Evolutionary conservation across 2,888 invertebrate genomes (phyloP), one percentile per base, ranked within the genome.

Genomic region (Poecilus cupreus): DNA sequence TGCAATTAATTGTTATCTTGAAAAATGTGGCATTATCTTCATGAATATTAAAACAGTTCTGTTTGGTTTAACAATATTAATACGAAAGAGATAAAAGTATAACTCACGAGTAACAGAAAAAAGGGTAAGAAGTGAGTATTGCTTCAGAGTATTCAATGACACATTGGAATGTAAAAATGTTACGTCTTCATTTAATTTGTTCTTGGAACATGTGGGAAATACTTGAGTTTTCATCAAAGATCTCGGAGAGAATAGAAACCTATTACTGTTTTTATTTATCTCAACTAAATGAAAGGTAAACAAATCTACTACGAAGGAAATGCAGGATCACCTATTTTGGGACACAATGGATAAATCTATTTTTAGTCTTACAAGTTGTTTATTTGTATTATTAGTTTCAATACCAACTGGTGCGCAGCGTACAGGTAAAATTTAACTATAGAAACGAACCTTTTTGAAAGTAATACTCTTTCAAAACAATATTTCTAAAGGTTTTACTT

Each of bases 121-220:
- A 54, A 54, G 2, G 3, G 26, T 24, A 13, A 60, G 13, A 26
- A 60, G 18, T 51, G 18, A 11, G 8, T 22, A 60, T 60, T 68
- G 11, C 18, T 68, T 68, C 64, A 20, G 10, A 68, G 64, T 68
- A 68, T 60, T 54, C 11, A 18, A 68, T 68, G 37, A 64, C 37
- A 68, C 64, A 68, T 68, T 37, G 64, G 64, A 68, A 37, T 68
- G 37, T 8, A 8, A 32, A 11, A 37, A 32, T 32, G 18, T 37
- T 68, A 68, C 64, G 37, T 68, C 64, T 68, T 68, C 64, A 60
- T 60, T 60, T 60, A 16, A 68, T 1, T 68, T 8, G 37, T 68
- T 68, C 64, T 68, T 13, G 32, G 64, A 68, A 68, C 18, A 26
- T 60, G 26, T 68, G 18, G 20, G 10, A 68, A 68, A 68, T 68